Conservation (phyloP, 2,113 vertebrate genomes). For the Genyomyrus donnyi region DNA sequence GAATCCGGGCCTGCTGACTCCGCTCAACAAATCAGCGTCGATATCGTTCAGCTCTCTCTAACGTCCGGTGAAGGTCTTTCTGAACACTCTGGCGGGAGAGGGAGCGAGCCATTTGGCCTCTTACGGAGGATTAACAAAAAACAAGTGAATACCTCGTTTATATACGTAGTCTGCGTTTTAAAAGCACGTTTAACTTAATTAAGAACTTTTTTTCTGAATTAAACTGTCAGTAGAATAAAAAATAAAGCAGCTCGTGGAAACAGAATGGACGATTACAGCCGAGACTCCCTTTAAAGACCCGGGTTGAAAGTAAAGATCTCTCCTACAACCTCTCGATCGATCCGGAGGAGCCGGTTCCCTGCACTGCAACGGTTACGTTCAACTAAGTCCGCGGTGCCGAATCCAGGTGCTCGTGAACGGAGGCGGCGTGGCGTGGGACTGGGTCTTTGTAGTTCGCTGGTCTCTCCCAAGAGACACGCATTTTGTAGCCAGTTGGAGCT, state of each 20-base stretch:
- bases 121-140: neutral
- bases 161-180: too few relatives aligned
- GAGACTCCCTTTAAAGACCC: conserved; percentile 10
- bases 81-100: conserved; percentile 42
- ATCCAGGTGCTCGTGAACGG: neutral
- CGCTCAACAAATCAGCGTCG: conserved; percentile 29
- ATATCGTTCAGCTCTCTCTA: neutral
- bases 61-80: conserved; percentile 7
- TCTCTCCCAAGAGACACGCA: neutral
- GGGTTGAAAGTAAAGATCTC: neutral
- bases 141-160: neutral
- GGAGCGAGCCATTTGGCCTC: neutral
- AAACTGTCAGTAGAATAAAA: neutral
- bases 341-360: neutral
- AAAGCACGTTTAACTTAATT: neutral
- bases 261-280: conserved; percentile 5
- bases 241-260: neutral
- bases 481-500: conserved; percentile 16
- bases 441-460: conserved; percentile 2
- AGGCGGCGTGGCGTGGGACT: neutral
- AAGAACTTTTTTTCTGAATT: neutral
- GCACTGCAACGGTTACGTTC: neutral
- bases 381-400: neutral
- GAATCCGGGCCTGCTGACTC: neutral
- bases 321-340: neutral